Percentiles rank a stretch among this genome's conserved stretches.
These are phyloP conservation scores for Dolichomitus sp. DNA, from an alignment of 2,888 invertebrate genomes.

Conservation along the genomic window DNA sequence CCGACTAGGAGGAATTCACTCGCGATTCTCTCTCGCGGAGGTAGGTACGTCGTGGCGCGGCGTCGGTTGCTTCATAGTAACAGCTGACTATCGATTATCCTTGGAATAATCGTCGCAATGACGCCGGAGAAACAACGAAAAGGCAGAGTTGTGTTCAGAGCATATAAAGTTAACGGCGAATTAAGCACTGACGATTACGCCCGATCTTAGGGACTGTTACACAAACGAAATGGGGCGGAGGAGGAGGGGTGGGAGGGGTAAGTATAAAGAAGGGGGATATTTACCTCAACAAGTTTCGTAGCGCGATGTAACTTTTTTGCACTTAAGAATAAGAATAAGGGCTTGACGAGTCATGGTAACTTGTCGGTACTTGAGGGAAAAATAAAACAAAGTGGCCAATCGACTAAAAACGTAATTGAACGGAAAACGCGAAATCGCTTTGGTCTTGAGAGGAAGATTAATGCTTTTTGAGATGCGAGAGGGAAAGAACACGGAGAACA, in stretches of 20 bases:
- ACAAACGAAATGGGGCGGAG: not conserved
- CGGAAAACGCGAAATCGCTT: slow-evolving; percentile 1
- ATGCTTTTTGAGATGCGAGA: not conserved
- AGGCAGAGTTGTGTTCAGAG: not conserved
- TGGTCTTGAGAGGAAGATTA: slow-evolving; percentile 1
- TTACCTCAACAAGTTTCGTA: not conserved
- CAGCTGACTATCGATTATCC: slow-evolving; percentile 56
- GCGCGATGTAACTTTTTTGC: not conserved
- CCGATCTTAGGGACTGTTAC: not conserved
- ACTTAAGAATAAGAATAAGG: not conserved
- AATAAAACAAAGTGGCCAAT: not conserved
- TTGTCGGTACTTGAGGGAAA: not conserved
- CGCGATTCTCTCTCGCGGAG: slow-evolving; percentile 16
- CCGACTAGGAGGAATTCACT: slow-evolving; percentile 25
- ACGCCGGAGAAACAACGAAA: not conserved
- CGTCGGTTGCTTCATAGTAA: not conserved
- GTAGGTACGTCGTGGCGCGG: not conserved
- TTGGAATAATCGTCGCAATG: slow-evolving; percentile 25
- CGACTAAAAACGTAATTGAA: not conserved
- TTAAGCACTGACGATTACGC: slow-evolving; percentile 1
- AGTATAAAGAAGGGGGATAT: not conserved
- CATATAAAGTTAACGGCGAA: not conserved
- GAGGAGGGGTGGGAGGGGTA: not conserved
- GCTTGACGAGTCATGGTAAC: not conserved
- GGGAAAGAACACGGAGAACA: slow-evolving; percentile 29